Conservation (phyloP, 2,113 vertebrate genomes). For the Antennarius striatus region DNA sequence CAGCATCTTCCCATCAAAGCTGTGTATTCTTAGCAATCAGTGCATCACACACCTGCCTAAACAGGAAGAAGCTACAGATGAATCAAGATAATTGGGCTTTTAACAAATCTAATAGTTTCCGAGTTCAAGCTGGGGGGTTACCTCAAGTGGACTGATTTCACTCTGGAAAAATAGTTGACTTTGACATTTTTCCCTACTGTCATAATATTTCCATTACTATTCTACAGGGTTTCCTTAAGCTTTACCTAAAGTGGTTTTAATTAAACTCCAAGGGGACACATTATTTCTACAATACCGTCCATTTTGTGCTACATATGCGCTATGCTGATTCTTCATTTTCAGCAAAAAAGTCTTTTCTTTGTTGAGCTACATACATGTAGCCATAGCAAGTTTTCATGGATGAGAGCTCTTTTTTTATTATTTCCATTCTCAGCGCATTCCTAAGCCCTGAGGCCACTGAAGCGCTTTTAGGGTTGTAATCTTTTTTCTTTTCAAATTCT, state of each 20-base stretch:
- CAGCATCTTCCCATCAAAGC: constrained; percentile 31
- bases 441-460: constrained; percentile 44
- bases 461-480: constrained; percentile 50
- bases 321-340: constrained; percentile 1
- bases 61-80: constrained; percentile 56
- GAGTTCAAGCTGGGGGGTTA: constrained; percentile 16
- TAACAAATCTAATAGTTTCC: constrained; percentile 56
- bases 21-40: constrained; percentile 48
- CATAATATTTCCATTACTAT: too few relatives aligned
- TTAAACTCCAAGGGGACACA: too few relatives aligned
- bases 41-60: constrained; percentile 72
- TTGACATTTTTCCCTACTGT: background rate
- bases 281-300: too few relatives aligned
- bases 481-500: constrained; percentile 16
- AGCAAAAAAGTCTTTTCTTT: constrained; percentile 20
- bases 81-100: constrained; percentile 74
- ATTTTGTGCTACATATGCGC: too few relatives aligned
- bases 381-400: constrained; percentile 52
- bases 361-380: constrained; percentile 20
- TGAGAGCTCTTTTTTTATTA: constrained; percentile 48
- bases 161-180: constrained; percentile 15
- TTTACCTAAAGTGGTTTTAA: too few relatives aligned
- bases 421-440: constrained; percentile 36
- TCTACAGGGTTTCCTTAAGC: too few relatives aligned
- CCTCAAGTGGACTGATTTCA: constrained; percentile 18